phyloP scores from a whole-genome alignment of 1,140 invertebrate species.

The Leptopilina boulardi region DNA sequence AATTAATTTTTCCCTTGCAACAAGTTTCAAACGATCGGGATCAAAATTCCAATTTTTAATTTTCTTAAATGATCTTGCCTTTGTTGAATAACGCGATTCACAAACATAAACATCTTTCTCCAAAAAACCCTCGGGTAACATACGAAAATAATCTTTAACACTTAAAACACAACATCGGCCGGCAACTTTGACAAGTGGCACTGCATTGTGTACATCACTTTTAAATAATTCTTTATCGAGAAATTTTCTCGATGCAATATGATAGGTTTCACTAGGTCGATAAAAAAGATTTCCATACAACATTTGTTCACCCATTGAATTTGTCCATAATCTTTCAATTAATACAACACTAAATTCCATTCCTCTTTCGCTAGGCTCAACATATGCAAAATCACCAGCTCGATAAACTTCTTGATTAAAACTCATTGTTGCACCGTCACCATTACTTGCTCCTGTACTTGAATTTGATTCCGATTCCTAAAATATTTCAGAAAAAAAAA shows the following conservation, averaged over 20 bases:
- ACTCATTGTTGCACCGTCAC: slow-evolving; percentile 76
- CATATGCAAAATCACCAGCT: slow-evolving; percentile 94
- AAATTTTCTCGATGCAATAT: slow-evolving; percentile 96
- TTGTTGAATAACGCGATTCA: slow-evolving; percentile 94
- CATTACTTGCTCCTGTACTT: slow-evolving; percentile 60
- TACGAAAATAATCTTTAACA: slow-evolving; percentile 96
- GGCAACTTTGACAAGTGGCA: slow-evolving; percentile 91
- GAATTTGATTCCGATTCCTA: slow-evolving; percentile 61
- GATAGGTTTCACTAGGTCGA: slow-evolving; percentile 94
- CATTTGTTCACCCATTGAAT: slow-evolving; percentile 89
- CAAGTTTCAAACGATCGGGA: slow-evolving; percentile 81
- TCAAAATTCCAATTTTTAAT: slow-evolving; percentile 92
- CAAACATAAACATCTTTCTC: slow-evolving; percentile 98
- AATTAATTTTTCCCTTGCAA: slow-evolving; percentile 83
- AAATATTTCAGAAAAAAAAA: slow-evolving; percentile 33
- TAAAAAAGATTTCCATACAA: slow-evolving; percentile 87
- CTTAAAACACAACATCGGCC: slow-evolving; percentile 96
- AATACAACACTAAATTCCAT: slow-evolving; percentile 90
- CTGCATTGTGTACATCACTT: slow-evolving; percentile 90
- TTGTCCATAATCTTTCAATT: slow-evolving; percentile 92
- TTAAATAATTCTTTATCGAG: slow-evolving; percentile 97
- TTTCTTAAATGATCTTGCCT: slow-evolving; percentile 93
- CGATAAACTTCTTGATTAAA: slow-evolving; percentile 85
- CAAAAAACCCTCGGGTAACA: slow-evolving; percentile 88
- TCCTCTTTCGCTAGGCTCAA: slow-evolving; percentile 87